Evolutionary conservation across 2,797 vertebrate species (phyloP), one percentile per base, ranked within the genome.

Genomic region (Enteromius paludinosus): DNA sequence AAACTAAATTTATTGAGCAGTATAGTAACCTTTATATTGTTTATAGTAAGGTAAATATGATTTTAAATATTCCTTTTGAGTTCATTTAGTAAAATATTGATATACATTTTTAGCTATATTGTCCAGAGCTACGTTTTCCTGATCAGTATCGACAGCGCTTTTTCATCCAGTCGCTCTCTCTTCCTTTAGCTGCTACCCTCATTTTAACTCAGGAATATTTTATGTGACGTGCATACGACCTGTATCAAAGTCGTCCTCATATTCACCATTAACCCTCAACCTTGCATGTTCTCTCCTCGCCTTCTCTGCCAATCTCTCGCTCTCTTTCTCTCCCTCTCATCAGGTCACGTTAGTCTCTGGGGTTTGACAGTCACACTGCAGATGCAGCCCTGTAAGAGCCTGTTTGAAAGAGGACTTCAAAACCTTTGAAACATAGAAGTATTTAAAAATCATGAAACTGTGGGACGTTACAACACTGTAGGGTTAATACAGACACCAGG

Each of bases 251-350:
- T 80, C 84, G 23, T 74, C 79, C 35, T 59, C 74, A 47, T 81
- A 78, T 71, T 83, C 84, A 69, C 68, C 25, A 81, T 84, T 86
- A 87, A 83, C 82, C 79, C 86, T 84, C 86, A 49, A 78, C 68
- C 70, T 28, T 33, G 23, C 68, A 35, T 70, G 52, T 25, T 70
- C 59, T 66, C 15, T 71, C 47, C 65, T 10, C 25, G 15, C 33
- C 52, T 30, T 65, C 54, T 81, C 30, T 1, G 3, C 28, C 81
- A 9, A 45, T 11, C 82, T 64, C 5, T 14, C 35, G 12, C 64
- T 77, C 38, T 30, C 70, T 33, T 52, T 38, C 23, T 69, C 28
- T 79, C 23, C n/a, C 72, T 69, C 66, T 78, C 69, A 81, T 87
- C 84, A 81, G 83, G 81, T 81, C 85, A 83, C 14, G 61, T 83